These are phyloP conservation scores for Ptycholaimellus sp. DNA, from an alignment of 2,888 invertebrate species.

Conservation along the genomic window DNA sequence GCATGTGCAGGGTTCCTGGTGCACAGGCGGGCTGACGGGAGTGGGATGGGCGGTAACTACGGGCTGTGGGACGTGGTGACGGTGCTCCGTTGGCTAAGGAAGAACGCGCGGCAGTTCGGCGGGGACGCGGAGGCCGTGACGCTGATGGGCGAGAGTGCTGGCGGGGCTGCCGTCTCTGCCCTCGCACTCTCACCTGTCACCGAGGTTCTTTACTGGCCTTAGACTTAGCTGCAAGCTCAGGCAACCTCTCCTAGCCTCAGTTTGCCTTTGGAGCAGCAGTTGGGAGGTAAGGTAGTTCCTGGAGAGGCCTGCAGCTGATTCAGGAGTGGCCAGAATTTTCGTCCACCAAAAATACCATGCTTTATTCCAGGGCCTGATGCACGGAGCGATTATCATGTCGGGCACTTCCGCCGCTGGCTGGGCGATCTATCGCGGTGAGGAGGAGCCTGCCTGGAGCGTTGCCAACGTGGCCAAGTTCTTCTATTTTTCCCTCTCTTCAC, in stretches of 20 bases:
- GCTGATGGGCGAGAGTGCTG: slow-evolving; percentile 23
- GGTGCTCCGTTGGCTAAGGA: too few relatives aligned
- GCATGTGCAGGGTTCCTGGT: slow-evolving; percentile 3
- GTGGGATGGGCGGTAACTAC: slow-evolving; percentile 2
- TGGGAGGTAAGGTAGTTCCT: not conserved
- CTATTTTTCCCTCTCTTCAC: too few relatives aligned
- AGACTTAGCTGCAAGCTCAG: not conserved
- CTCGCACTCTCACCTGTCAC: slow-evolving; percentile 17
- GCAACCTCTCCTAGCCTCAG: not conserved
- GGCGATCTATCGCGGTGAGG: slow-evolving; percentile 40
- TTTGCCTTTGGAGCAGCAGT: not conserved
- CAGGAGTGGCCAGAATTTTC: too few relatives aligned
- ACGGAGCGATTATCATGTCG: slow-evolving; percentile 33
- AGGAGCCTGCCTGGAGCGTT: slow-evolving; percentile 17
- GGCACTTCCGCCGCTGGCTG: slow-evolving; percentile 73
- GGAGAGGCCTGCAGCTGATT: too few relatives aligned
- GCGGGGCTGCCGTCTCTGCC: slow-evolving; percentile 22
- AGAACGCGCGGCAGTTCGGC: slow-evolving; percentile 23
- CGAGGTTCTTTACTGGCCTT: too few relatives aligned
- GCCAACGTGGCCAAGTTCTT: slow-evolving; percentile 11
- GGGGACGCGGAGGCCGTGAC: slow-evolving; percentile 21
- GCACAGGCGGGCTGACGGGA: not conserved
- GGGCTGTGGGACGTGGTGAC: slow-evolving; percentile 4
- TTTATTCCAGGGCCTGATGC: slow-evolving; percentile 15
- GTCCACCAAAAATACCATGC: too few relatives aligned